Percentiles rank a stretch among this genome's conserved stretches.
phyloP scores from a whole-genome alignment of 2,888 invertebrate species.

The Lagria hirta region DNA sequence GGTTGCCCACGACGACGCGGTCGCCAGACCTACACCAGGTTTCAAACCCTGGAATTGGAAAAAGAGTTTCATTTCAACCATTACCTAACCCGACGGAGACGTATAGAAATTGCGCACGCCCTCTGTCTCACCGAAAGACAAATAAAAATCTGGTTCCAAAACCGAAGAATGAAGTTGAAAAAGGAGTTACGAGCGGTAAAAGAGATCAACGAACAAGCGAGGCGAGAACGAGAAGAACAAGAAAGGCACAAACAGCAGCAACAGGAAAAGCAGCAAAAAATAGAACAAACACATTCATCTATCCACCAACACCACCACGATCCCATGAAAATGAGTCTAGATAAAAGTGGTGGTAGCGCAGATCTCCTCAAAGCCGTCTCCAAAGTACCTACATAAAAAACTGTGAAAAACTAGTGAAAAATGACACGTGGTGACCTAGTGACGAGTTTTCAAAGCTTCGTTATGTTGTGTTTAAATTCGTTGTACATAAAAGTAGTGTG shows the following conservation, averaged over 20 bases:
- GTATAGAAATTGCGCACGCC: conserved; percentile 96
- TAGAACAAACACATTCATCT: conserved; percentile 64
- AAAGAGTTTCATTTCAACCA: conserved; percentile 99
- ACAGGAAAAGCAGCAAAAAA: conserved; percentile 80
- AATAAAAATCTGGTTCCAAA: conserved; percentile 97
- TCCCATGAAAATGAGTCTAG: conserved; percentile 72
- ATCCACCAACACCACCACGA: conserved; percentile 71
- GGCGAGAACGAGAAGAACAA: conserved; percentile 87
- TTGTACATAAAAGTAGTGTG: conserved; percentile 51
- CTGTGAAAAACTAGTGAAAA: conserved; percentile 12
- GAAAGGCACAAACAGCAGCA: conserved; percentile 90
- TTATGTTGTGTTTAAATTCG: conserved; percentile 43
- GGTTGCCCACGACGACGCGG: conserved; percentile 93
- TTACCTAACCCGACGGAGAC: conserved; percentile 91
- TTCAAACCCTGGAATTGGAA: conserved; percentile 96
- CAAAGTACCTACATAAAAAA: conserved; percentile 75
- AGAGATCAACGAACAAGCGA: conserved; percentile 92
- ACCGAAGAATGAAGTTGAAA: conserved; percentile 95
- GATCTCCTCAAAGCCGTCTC: conserved; percentile 76
- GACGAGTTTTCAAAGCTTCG: conserved; percentile 36
- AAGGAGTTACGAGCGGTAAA: conserved; percentile 93
- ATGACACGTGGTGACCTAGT: conserved; percentile 24
- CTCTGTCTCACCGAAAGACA: conserved; percentile 94
- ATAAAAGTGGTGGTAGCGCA: conserved; percentile 67
- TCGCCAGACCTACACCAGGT: conserved; percentile 96